phyloP scores from a whole-genome alignment of 2,797 vertebrate species.

The Liparis tanakae region DNA sequence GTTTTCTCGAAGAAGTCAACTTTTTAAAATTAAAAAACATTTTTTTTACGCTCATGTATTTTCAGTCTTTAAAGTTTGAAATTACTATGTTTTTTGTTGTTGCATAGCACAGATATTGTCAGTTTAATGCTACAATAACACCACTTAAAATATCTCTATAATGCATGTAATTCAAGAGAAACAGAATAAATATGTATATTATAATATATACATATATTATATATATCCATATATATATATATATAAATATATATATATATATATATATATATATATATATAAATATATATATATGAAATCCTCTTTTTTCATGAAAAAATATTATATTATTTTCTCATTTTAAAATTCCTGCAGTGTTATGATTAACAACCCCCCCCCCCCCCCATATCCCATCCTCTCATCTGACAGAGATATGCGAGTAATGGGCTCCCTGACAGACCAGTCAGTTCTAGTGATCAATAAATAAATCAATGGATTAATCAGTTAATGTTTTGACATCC shows the following conservation, averaged over 20 bases:
- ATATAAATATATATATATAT: not conserved
- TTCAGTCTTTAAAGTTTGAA: not conserved
- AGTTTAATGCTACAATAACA: not conserved
- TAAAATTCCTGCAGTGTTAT: not conserved
- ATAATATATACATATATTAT: not conserved
- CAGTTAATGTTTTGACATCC: slow-evolving; percentile 24
- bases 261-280: not conserved
- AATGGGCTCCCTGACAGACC: not conserved
- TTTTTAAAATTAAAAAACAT: slow-evolving; percentile 35
- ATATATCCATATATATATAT: too few species aligned
- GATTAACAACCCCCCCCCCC: not conserved
- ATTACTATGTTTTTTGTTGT: not conserved
- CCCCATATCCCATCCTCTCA: not conserved
- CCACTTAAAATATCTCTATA: not conserved
- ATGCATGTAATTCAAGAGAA: not conserved
- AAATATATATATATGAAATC: not conserved
- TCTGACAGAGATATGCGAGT: slow-evolving; percentile 2
- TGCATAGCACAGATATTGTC: not conserved
- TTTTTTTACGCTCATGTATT: not conserved
- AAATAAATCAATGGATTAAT: slow-evolving; percentile 34
- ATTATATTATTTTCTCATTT: too few species aligned
- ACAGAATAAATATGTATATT: too few species aligned
- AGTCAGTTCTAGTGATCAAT: slow-evolving; percentile 24
- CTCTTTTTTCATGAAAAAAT: not conserved
- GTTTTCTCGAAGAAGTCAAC: slow-evolving; percentile 42